phyloP scores from a whole-genome alignment of 2,888 invertebrate species.

The Yponomeuta plumbellus region DNA sequence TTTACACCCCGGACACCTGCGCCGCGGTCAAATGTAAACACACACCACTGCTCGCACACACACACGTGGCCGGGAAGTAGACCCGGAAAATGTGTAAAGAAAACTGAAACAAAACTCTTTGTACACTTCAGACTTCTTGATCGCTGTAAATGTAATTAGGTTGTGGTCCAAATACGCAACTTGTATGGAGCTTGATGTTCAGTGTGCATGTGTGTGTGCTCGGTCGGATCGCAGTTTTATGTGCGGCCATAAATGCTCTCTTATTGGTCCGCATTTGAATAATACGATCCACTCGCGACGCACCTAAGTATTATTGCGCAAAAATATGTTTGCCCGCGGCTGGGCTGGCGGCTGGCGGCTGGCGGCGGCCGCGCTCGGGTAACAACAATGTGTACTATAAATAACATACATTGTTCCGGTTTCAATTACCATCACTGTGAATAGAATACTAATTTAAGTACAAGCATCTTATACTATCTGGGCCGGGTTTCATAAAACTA shows the following conservation, averaged over 20 bases:
- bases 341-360: neutral
- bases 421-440: neutral
- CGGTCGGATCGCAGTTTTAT: conserved; percentile 74
- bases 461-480: too few species aligned
- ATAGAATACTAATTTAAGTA: too few species aligned
- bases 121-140: neutral
- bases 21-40: conserved; percentile 17
- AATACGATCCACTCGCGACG: conserved; percentile 58
- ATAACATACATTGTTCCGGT: neutral
- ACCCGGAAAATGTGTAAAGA: neutral
- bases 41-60: neutral
- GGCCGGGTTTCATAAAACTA: too few species aligned
- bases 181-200: neutral
- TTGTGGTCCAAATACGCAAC: neutral
- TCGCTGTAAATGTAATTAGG: neutral
- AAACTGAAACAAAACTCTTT: neutral
- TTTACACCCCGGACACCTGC: conserved; percentile 28
- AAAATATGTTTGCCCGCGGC: conserved; percentile 14
- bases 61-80: neutral
- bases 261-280: conserved; percentile 73
- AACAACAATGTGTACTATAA: neutral
- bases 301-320: conserved; percentile 27
- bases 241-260: conserved; percentile 65
- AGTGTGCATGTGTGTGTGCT: conserved; percentile 60
- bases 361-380: neutral